Conservation (phyloP, 2,797 vertebrate genomes). For the Lates japonicus region DNA sequence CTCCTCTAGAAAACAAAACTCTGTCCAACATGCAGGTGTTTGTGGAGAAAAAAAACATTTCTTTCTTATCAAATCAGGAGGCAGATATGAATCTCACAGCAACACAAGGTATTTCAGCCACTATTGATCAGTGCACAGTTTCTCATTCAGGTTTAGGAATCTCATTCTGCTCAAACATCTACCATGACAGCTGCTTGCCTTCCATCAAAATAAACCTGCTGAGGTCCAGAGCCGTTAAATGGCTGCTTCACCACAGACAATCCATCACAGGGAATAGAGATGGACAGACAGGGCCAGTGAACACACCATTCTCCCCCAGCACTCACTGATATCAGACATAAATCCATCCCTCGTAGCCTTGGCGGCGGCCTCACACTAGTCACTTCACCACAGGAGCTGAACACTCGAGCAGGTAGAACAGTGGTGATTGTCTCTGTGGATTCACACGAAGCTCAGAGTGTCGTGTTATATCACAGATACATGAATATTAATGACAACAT, state of each 20-base stretch:
- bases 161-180: slow-evolving; percentile 43
- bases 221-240: slow-evolving; percentile 40
- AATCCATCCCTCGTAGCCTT: slow-evolving; percentile 27
- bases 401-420: slow-evolving; percentile 11
- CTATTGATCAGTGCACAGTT: slow-evolving; percentile 36
- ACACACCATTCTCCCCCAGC: slow-evolving; percentile 1
- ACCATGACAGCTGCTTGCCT: slow-evolving; percentile 41
- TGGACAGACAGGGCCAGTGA: slow-evolving; percentile 33
- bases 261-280: slow-evolving; percentile 57
- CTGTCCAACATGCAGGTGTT: neutral
- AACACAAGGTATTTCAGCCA: slow-evolving; percentile 4
- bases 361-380: slow-evolving; percentile 12
- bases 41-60: neutral
- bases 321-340: slow-evolving; percentile 14
- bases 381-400: slow-evolving; percentile 12
- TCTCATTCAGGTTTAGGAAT: slow-evolving; percentile 12
- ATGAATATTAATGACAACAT: slow-evolving; percentile 61
- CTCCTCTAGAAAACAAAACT: neutral
- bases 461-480: slow-evolving; percentile 15
- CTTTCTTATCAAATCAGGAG: slow-evolving; percentile 10
- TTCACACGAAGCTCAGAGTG: slow-evolving; percentile 3
- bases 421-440: neutral
- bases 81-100: slow-evolving; percentile 16
- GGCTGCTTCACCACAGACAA: slow-evolving; percentile 22
- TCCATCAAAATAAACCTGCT: slow-evolving; percentile 53